A percentile compares a stretch with the other conserved stretches of the same genome.
These are phyloP conservation scores for Podotricha telesiphe DNA, from an alignment of 2,888 invertebrate species.

Conservation along the genomic window DNA sequence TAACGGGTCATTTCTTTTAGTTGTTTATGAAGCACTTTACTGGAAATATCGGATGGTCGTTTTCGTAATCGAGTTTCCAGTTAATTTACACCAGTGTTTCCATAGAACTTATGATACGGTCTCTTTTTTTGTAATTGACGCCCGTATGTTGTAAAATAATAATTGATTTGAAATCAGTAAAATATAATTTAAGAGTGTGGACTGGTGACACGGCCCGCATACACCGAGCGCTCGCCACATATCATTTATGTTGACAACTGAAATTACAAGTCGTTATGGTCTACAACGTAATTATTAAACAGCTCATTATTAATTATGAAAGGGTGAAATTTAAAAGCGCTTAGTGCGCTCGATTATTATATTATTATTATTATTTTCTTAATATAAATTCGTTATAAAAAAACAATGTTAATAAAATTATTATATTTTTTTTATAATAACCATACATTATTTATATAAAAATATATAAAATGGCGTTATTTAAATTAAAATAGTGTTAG, in stretches of 20 bases:
- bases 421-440: no score
- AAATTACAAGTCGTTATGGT: conserved; percentile 68
- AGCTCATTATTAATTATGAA: conserved; percentile 25
- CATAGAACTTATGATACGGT: conserved; percentile 4
- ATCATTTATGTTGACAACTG: conserved; percentile 78
- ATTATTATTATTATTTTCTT: no score
- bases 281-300: conserved; percentile 61
- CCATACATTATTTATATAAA: no score
- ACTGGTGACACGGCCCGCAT: conserved; percentile 72
- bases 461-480: no score
- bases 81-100: conserved; percentile 24
- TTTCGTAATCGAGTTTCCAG: conserved; percentile 28
- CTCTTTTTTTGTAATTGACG: conserved; percentile 45
- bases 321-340: neutral
- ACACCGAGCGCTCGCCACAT: conserved; percentile 68
- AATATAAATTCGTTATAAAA: no score
- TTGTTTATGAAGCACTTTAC: conserved; percentile 70
- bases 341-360: no score
- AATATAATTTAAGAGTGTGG: conserved; percentile 55
- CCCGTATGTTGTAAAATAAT: conserved; percentile 63
- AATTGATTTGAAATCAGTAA: conserved; percentile 70
- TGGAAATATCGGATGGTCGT: conserved; percentile 57
- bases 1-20: conserved; percentile 68
- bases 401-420: no score
- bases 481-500: neutral